Conservation (phyloP, 2,888 invertebrate genomes). For the Zaprionus obscuricornis region DNA sequence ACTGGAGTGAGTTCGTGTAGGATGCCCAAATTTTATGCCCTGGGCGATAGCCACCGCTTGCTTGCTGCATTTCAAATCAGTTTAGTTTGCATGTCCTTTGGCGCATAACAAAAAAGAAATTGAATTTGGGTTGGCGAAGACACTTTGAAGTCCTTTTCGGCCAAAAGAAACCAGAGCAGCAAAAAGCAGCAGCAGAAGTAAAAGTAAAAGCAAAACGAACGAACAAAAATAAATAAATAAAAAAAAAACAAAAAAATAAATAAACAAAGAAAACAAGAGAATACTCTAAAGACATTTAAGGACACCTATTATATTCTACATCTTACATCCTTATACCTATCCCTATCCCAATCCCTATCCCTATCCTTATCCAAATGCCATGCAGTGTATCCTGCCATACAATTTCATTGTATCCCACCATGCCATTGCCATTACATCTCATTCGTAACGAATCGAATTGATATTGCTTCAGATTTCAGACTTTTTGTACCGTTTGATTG, state of each 20-base stretch:
- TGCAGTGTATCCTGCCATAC: too few species aligned
- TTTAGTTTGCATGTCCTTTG: constrained; percentile 73
- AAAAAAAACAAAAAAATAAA: constrained; percentile 21
- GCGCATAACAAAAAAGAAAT: constrained; percentile 65
- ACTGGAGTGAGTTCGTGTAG: constrained; percentile 16
- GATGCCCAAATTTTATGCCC: constrained; percentile 46
- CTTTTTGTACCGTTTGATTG: constrained; percentile 52
- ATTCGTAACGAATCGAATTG: too few species aligned
- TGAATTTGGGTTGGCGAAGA: constrained; percentile 60
- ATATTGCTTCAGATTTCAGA: constrained; percentile 27
- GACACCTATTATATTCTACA: constrained; percentile 14
- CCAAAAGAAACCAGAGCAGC: constrained; percentile 1
- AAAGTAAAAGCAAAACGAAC: constrained; percentile 5
- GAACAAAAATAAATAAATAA: constrained; percentile 1
- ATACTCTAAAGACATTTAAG: constrained; percentile 38
- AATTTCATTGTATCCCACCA: too few species aligned
- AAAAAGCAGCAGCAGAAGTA: neutral
- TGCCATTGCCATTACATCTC: too few species aligned
- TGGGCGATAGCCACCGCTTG: constrained; percentile 57
- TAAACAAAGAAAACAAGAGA: constrained; percentile 33
- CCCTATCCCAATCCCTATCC: constrained; percentile 8
- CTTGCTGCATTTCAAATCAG: constrained; percentile 76
- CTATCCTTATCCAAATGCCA: too few species aligned
- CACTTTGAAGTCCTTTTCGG: constrained; percentile 49
- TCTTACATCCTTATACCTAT: neutral